These are phyloP conservation scores for Machaerirhynchus nigripectus DNA, from an alignment of 2,113 vertebrate genomes.

Conservation along the genomic window DNA sequence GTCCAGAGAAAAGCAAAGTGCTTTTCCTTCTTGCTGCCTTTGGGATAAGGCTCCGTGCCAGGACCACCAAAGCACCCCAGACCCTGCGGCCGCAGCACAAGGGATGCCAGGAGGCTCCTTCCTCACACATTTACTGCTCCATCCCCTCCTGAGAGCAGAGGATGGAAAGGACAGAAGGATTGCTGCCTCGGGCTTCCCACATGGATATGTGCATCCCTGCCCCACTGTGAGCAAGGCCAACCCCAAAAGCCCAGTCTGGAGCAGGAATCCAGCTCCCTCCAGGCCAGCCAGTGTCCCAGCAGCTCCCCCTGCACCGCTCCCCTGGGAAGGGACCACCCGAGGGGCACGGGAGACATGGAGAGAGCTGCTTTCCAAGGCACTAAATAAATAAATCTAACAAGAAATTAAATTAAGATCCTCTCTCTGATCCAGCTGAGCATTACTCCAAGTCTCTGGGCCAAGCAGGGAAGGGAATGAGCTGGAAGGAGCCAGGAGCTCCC, in stretches of 20 bases:
- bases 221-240: neutral
- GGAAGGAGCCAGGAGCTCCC: neutral
- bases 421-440: neutral
- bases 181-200: neutral
- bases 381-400: neutral
- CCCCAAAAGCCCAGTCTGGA: neutral
- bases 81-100: rapidly evolving
- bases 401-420: neutral
- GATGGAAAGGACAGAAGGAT: neutral
- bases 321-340: rapidly evolving
- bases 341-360: rapidly evolving
- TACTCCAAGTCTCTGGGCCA: neutral
- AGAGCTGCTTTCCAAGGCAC: neutral
- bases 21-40: neutral
- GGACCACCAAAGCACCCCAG: rapidly evolving
- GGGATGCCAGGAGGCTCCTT: neutral
- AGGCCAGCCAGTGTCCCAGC: neutral
- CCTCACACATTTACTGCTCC: too few species aligned
- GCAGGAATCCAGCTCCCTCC: neutral
- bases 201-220: rapidly evolving
- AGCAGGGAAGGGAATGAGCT: neutral
- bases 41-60: rapidly evolving
- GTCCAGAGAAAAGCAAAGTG: neutral
- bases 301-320: neutral
- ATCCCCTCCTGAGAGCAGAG: neutral